Conservation (phyloP, 2,113 vertebrate genomes). For the Otolemur garnettii region DNA sequence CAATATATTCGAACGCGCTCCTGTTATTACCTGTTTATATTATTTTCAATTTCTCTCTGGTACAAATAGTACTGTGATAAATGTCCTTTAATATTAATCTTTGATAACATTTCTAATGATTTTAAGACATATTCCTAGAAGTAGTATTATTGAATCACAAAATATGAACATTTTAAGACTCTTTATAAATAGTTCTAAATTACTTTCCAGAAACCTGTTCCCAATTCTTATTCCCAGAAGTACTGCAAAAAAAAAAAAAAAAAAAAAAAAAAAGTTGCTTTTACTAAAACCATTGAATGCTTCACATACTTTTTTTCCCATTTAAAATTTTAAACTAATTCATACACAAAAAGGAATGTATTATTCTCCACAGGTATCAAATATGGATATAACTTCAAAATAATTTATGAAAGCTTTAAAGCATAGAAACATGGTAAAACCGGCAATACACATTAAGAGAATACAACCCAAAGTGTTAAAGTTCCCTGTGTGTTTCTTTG, state of each 20-base stretch:
- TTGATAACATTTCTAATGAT: constrained; percentile 68
- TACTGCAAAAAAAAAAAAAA: neutral
- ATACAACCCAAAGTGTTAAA: neutral
- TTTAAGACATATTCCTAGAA: constrained; percentile 66
- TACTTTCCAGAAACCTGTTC: constrained; percentile 17
- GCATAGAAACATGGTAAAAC: neutral
- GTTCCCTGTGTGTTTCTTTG: rapidly evolving
- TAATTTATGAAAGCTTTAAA: constrained; percentile 49
- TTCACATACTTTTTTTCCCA: neutral
- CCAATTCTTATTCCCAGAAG: constrained; percentile 53
- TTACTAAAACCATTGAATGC: constrained; percentile 5
- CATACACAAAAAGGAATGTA: neutral
- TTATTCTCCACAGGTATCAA: constrained; percentile 40
- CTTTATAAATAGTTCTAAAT: constrained; percentile 68
- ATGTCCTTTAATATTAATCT: constrained; percentile 54
- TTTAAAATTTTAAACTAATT: constrained; percentile 43
- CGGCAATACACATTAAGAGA: neutral
- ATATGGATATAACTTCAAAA: constrained; percentile 4
- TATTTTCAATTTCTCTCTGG: constrained; percentile 61
- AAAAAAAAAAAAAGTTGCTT: neutral
- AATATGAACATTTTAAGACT: constrained; percentile 58
- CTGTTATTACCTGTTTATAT: constrained; percentile 40
- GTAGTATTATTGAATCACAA: constrained; percentile 36
- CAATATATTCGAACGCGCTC: constrained; percentile 36
- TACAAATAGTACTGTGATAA: constrained; percentile 48